These are phyloP conservation scores for Melanargia galathea DNA, from an alignment of 2,888 invertebrate genomes.

Conservation along the genomic window DNA sequence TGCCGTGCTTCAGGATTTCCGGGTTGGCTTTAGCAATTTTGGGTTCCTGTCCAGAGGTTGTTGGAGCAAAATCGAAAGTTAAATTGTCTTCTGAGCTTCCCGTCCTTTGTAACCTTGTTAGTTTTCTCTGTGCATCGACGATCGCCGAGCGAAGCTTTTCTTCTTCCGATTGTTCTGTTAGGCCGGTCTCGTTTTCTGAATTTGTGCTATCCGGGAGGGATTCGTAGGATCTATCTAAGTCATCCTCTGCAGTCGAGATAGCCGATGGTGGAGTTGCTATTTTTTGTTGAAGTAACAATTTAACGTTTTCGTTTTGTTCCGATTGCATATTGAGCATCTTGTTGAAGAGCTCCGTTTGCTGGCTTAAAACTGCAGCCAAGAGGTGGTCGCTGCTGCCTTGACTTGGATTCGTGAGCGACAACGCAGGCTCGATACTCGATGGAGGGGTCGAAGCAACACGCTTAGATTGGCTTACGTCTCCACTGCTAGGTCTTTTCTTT, in stretches of 20 bases:
- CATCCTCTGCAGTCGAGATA: neutral
- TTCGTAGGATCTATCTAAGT: neutral
- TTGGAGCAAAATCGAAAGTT: slow-evolving; percentile 18
- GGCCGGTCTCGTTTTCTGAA: neutral
- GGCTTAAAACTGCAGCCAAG: neutral
- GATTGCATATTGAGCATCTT: neutral
- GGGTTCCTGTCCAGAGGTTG: slow-evolving; percentile 2
- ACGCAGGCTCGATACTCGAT: too few relatives aligned
- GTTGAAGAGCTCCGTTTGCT: neutral
- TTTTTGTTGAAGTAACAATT: too few relatives aligned
- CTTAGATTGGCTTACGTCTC: too few relatives aligned
- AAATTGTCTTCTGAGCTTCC: neutral
- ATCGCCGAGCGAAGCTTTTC: neutral
- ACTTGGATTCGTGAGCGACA: neutral
- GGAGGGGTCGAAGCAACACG: neutral
- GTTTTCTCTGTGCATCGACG: slow-evolving; percentile 15
- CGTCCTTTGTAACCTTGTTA: neutral
- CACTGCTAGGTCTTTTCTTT: too few relatives aligned
- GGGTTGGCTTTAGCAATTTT: slow-evolving; percentile 13
- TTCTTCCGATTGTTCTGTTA: neutral
- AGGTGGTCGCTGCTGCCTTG: slow-evolving; percentile 4
- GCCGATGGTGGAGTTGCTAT: neutral
- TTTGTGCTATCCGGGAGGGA: neutral
- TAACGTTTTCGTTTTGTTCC: neutral
- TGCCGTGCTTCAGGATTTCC: slow-evolving; percentile 8